These are phyloP conservation scores for Hypomecis atomaria DNA, from an alignment of 2,888 invertebrate species.

Conservation along the genomic window DNA sequence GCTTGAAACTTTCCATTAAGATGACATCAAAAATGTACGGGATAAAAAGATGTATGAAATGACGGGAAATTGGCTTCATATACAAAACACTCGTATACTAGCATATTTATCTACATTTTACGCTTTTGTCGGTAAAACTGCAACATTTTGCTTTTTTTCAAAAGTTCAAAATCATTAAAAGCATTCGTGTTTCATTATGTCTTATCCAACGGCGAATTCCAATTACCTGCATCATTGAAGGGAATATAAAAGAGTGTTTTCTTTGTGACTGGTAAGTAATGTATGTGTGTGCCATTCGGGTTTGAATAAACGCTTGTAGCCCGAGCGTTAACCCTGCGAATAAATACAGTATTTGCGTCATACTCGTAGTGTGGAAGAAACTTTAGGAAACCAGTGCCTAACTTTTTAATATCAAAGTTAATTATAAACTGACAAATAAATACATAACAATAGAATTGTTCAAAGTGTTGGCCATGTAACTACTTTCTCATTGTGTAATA, in stretches of 20 bases:
- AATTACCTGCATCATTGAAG: slow-evolving; percentile 17
- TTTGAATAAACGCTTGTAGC: slow-evolving; percentile 49
- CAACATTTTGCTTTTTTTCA: too few species aligned
- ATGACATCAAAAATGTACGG: not conserved
- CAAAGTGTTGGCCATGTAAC: too few species aligned
- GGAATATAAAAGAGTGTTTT: slow-evolving; percentile 28
- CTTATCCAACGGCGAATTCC: slow-evolving; percentile 14
- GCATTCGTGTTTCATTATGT: not conserved
- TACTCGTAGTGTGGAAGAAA: not conserved
- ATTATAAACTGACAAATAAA: too few species aligned
- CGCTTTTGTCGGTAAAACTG: not conserved
- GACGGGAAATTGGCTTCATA: too few species aligned
- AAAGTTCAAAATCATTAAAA: not conserved
- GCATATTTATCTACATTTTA: not conserved
- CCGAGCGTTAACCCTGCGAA: slow-evolving; percentile 51
- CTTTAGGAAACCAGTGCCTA: slow-evolving; percentile 3
- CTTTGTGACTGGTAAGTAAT: slow-evolving; percentile 36
- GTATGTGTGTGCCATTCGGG: slow-evolving; percentile 42
- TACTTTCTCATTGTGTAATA: too few species aligned
- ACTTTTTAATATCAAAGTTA: not conserved
- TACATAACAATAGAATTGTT: too few species aligned
- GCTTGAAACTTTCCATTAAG: not conserved
- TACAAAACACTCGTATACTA: not conserved
- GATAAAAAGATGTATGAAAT: not conserved
- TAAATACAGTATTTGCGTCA: slow-evolving; percentile 46